Base-by-base conservation (phyloP, 2,888 invertebrate genomes). In the Panorpa germanica region DNA sequence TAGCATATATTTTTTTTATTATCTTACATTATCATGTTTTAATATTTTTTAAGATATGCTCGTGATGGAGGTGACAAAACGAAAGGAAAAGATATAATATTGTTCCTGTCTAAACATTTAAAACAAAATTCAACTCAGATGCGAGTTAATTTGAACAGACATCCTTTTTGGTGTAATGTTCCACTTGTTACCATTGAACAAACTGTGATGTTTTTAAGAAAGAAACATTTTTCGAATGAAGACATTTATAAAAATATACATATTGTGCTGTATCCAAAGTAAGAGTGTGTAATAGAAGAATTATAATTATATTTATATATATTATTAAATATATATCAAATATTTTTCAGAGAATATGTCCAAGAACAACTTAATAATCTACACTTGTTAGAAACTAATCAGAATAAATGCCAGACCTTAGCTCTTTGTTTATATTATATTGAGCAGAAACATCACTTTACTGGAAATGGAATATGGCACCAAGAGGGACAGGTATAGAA, bases 381-480 rank as follows among this genome's bases (percentile, higher is more conserved):
- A 14, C 40, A 49, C 20, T 7, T 35, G 41, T 4, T 15, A 24
- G 21, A 33, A 20, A 8, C 11, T 11, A 16, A 19, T n/a, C 13
- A 20, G 3, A 11, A 13, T 18, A 18, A 19, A 2, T 13, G 12
- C 16, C 10, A 13, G 2, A 51, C 64, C 28, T 49, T 82, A 11
- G 69, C 73, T 28, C 49, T 80, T 17, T 62, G 69, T 29, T 43
- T 78, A 25, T 82, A 82, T 45, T 59, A 68, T 32, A 65, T 82
- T 13, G 81, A 82, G 48, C 65, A 62, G 39, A 65, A 69, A 40
- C 64, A 67, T 47, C 70, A 78, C 48, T 82, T 81, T 43, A 70
- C 67, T 9, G 78, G 78, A 1, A 72, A 78, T 43, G 80, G 74
- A 1, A 61, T 81, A 22, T 80, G 76, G 75, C 38, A 45, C 9